Evolutionary conservation across 2,888 invertebrate species (phyloP).

Genomic region (Scaptomyza reducta): DNA sequence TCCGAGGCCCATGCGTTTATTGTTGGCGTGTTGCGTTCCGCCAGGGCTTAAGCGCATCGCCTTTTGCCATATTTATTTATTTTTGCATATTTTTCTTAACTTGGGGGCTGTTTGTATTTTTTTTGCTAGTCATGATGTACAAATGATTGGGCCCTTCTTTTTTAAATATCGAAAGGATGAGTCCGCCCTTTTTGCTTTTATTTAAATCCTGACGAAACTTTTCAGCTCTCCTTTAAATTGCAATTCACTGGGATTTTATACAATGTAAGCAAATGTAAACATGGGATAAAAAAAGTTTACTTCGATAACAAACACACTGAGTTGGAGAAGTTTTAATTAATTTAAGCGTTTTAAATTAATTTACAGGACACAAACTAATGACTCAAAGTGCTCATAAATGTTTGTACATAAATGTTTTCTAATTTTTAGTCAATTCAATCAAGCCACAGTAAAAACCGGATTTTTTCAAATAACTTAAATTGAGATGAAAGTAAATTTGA

Average conservation of each 20-base stretch:
- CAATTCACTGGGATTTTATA: constrained; percentile 29
- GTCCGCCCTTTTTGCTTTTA: constrained; percentile 33
- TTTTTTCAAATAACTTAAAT: neutral
- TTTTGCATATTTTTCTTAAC: constrained; percentile 58
- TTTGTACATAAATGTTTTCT: neutral
- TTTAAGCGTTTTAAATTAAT: constrained; percentile 50
- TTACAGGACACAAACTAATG: constrained; percentile 12
- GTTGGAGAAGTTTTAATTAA: constrained; percentile 58
- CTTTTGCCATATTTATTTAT: constrained; percentile 53
- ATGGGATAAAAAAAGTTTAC: constrained; percentile 35
- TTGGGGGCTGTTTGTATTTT: neutral
- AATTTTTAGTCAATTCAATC: neutral
- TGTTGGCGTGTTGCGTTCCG: constrained; percentile 21
- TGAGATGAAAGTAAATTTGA: constrained; percentile 18
- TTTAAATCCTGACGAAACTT: constrained; percentile 44
- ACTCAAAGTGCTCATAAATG: constrained; percentile 7
- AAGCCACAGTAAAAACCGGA: neutral
- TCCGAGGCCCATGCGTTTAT: constrained; percentile 35
- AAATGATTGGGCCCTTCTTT: constrained; percentile 49
- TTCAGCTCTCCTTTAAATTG: constrained; percentile 21
- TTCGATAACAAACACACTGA: constrained; percentile 18
- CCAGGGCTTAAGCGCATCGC: constrained; percentile 30
- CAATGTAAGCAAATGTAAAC: constrained; percentile 36
- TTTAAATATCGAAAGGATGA: constrained; percentile 1
- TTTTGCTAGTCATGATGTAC: constrained; percentile 23